Conservation (phyloP, 1,140 invertebrate species). For the Nebria ingens region DNA sequence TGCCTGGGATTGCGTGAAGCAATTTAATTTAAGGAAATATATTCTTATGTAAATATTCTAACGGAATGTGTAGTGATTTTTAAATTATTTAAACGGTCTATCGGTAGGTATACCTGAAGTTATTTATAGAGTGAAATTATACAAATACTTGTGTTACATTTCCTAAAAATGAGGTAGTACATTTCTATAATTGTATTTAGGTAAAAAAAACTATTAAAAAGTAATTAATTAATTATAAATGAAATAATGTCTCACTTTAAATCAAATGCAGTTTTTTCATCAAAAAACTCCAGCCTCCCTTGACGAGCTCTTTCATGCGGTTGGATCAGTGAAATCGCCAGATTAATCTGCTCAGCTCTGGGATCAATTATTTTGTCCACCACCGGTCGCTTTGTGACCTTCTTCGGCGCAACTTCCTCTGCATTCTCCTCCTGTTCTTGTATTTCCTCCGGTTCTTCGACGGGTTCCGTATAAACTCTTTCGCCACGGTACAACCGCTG, state of each 20-base stretch:
- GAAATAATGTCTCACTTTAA: not conserved
- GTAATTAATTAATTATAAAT: not conserved
- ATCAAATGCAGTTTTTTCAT: not conserved
- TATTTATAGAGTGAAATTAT: too few species aligned
- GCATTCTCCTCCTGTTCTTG: not conserved
- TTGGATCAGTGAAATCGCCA: not conserved
- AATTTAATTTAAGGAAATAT: too few species aligned
- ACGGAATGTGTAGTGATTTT: too few species aligned
- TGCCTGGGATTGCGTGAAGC: too few species aligned
- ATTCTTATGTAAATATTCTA: too few species aligned
- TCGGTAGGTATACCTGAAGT: too few species aligned
- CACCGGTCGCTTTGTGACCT: not conserved
- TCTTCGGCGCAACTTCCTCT: not conserved
- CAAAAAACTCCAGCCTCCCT: not conserved
- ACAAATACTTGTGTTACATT: too few species aligned
- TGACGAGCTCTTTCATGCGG: not conserved
- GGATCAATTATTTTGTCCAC: not conserved
- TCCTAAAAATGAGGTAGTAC: too few species aligned
- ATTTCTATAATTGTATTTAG: too few species aligned
- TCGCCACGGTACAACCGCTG: not conserved
- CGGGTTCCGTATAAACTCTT: not conserved
- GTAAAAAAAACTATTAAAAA: not conserved
- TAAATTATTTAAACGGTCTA: too few species aligned
- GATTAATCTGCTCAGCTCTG: not conserved
- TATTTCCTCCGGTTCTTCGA: not conserved